Evolutionary conservation across 2,888 invertebrate species (phyloP), one percentile per base, ranked within the genome.

Genomic region (Dysmachus trigonus): DNA sequence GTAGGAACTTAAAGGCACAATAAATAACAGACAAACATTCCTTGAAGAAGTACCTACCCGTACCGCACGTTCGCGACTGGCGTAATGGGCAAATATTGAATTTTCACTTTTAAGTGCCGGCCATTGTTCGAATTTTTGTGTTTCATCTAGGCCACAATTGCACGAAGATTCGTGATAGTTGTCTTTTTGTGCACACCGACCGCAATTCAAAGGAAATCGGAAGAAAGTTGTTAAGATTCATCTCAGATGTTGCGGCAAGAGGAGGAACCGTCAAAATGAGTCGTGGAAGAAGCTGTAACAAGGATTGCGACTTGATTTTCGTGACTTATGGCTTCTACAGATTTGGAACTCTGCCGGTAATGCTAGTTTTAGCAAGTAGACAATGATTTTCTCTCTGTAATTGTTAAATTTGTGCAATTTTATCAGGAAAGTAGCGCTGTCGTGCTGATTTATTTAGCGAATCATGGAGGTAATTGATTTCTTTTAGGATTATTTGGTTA

Each of bases 21-120:
- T 76, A 76, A 76, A 76, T 76, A 76, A 76, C 18, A 76, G 76
- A 76, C 76, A 76, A 76, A 22, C 38, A 35, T 76, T 38, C 22
- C 38, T 76, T 76, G 22, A 76, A 76, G 38, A 76, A 35, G 33
- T 33, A 31, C 47, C 53, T 53, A 6, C 53, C 53, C n/a, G 53
- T 22, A 22, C 53, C 53, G n/a, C 18, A 38, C 41, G 22, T 22
- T 76, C 27, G 41, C 10, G 2, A 41, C 38, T 76, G 22, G 22
- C 76, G 38, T 38, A 76, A 38, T 76, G 76, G 8, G 22, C 76
- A 76, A 76, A 76, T 76, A 76, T 76, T 76, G 76, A 76, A 76
- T 35, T 76, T 76, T 76, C 38, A 73, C 38, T 76, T 38, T 38
- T 76, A 76, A 38, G 41, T 76, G 38, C 38, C 38, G 76, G 35